Conservation (phyloP, 2,113 vertebrate species). For the Tonatia bakeri region DNA sequence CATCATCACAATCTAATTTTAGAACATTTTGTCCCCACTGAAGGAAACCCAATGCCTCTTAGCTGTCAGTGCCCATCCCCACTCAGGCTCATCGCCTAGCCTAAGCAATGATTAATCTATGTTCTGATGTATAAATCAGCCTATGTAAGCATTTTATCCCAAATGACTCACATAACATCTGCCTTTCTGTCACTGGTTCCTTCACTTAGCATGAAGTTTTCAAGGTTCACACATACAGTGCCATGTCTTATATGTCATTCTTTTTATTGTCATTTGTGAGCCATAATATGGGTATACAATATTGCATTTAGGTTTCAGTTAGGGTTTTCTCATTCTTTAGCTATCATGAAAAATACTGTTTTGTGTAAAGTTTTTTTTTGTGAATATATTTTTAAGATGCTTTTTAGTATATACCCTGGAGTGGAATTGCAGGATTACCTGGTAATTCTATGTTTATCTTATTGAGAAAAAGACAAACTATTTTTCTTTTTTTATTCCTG, state of each 20-base stretch:
- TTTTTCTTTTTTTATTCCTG: background rate
- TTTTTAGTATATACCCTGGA: background rate
- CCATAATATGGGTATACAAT: background rate
- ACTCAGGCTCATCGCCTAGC: background rate
- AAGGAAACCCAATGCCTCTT: background rate
- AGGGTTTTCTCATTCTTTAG: background rate
- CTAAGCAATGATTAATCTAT: background rate
- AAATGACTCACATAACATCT: background rate
- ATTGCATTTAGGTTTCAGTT: background rate
- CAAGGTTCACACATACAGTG: background rate
- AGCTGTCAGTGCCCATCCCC: background rate
- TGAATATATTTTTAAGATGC: background rate
- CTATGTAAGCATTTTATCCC: background rate
- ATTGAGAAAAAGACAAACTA: background rate
- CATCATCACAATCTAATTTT: background rate
- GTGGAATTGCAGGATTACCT: background rate
- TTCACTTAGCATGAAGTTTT: background rate
- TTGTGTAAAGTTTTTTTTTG: background rate
- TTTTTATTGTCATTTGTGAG: background rate
- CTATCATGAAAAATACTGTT: background rate
- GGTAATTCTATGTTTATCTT: background rate
- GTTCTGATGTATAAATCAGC: background rate
- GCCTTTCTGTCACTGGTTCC: background rate
- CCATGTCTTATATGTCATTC: background rate
- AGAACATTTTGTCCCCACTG: background rate